Base-by-base conservation (phyloP, 1,140 invertebrate species). In the Ectropis grisescens region DNA sequence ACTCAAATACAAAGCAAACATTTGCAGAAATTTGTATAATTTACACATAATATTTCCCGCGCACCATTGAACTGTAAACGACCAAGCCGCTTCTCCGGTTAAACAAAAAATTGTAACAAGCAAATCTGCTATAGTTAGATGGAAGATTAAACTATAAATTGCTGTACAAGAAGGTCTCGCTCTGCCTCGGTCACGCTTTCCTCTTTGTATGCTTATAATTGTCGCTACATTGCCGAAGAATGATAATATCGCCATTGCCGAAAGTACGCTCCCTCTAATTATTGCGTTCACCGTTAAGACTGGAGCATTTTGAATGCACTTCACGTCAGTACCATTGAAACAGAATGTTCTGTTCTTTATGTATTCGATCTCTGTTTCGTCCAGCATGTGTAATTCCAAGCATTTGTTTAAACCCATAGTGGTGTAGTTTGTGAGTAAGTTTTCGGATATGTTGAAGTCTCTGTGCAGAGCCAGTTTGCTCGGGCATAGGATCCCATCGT, bases 1-100 rank as follows among this genome's bases (percentile, higher is more conserved):
- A 26, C 91, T 93, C n/a, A 93, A 75, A 67, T 94, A 93, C 3
- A 93, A 82, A 30, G 89, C 88, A 56, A 92, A 92, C 87, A 93
- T 89, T 71, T 94, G 91, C 8, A 90, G 66, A 52, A 90, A 93
- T 67, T 94, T 95, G 46, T 94, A 89, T 9, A 91, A 37, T 72
- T 94, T 94, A 68, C 93, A 95, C 13, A 87, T 85, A 1, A 87
- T 58, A 50, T 93, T 89, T 2, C 92, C 92, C 2, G 89, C 92
- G 22, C 88, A 70, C 92, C 93, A 95, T 26, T 90, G 87, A 0
- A 94, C 91, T 0, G 91, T 91, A 29, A 90, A 90, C 10, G 82
- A 88, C 93, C 93, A 95, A 1, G 89, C 82, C 0, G 90, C 89
- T 50, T 95, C 92, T 0, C 90, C 90, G 1, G 87, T 85, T 30